These are phyloP conservation scores for Aleiodes leptofemur DNA, from an alignment of 2,888 invertebrate species.

Conservation along the genomic window DNA sequence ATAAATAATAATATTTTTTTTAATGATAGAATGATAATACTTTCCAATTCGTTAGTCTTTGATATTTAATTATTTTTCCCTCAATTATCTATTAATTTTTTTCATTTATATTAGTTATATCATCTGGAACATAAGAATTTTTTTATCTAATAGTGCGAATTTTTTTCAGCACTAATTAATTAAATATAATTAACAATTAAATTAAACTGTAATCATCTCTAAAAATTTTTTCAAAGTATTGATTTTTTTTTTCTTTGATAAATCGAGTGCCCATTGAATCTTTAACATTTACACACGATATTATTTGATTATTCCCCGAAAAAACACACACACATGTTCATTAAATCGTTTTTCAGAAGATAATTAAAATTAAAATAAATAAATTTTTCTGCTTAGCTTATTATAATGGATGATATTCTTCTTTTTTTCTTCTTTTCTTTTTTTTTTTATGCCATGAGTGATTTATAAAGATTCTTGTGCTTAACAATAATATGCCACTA, in stretches of 20 bases:
- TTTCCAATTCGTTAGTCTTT: slow-evolving; percentile 71
- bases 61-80: slow-evolving; percentile 55
- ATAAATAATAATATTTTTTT: slow-evolving; percentile 12
- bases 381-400: slow-evolving; percentile 1
- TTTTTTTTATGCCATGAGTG: background rate
- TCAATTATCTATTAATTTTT: background rate
- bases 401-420: background rate
- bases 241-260: too few species aligned
- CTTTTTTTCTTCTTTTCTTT: too few species aligned
- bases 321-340: too few species aligned
- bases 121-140: slow-evolving; percentile 56
- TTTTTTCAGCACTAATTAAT: background rate
- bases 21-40: slow-evolving; percentile 64
- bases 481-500: slow-evolving; percentile 20
- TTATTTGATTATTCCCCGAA: too few species aligned
- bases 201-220: too few species aligned
- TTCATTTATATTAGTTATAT: slow-evolving; percentile 57
- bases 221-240: too few species aligned
- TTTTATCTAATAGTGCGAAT: background rate
- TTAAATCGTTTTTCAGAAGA: too few species aligned
- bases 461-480: slow-evolving; percentile 30
- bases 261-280: too few species aligned
- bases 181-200: too few species aligned
- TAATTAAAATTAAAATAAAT: too few species aligned
- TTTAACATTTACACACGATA: too few species aligned